Evolutionary conservation across 2,797 vertebrate species (phyloP).

Genomic region (Bryconaethiops microstoma): DNA sequence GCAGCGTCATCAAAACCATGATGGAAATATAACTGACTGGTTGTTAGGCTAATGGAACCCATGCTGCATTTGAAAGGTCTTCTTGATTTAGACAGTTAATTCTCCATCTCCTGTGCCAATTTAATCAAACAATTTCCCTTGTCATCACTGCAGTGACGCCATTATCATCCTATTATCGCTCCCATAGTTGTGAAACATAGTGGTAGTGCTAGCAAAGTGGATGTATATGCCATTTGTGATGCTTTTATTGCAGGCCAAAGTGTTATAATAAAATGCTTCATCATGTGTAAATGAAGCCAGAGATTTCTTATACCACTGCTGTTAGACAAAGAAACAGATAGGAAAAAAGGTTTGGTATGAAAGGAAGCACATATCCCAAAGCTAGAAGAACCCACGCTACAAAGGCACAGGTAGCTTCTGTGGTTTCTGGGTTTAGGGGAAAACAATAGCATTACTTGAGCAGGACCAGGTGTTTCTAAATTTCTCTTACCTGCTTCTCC

Average conservation of each 20-base stretch:
- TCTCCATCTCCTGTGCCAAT: constrained; percentile 6
- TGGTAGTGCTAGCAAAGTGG: not conserved
- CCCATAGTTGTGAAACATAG: not conserved
- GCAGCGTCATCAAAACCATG: not conserved
- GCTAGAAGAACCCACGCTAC: not conserved
- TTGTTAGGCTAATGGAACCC: constrained; percentile 55
- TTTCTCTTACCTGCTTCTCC: constrained; percentile 1
- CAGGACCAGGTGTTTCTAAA: too few species aligned
- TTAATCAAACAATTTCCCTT: constrained; percentile 10
- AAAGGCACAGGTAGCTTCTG: not conserved
- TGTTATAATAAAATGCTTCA: constrained; percentile 5
- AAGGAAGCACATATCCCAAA: not conserved
- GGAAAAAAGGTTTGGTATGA: not conserved
- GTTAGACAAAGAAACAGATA: not conserved
- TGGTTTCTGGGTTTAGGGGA: not conserved
- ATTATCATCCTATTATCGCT: not conserved
- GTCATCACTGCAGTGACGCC: not conserved
- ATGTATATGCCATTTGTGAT: not conserved
- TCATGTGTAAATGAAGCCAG: not conserved
- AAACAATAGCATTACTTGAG: not conserved
- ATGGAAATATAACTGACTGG: not conserved
- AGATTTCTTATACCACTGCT: too few species aligned
- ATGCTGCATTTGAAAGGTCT: constrained; percentile 30
- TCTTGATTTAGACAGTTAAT: not conserved
- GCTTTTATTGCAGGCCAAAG: not conserved